A percentile compares a stretch with the other conserved stretches of the same genome.
These are phyloP conservation scores for Silurus glanis DNA, from an alignment of 2,113 vertebrate genomes.

Conservation along the genomic window DNA sequence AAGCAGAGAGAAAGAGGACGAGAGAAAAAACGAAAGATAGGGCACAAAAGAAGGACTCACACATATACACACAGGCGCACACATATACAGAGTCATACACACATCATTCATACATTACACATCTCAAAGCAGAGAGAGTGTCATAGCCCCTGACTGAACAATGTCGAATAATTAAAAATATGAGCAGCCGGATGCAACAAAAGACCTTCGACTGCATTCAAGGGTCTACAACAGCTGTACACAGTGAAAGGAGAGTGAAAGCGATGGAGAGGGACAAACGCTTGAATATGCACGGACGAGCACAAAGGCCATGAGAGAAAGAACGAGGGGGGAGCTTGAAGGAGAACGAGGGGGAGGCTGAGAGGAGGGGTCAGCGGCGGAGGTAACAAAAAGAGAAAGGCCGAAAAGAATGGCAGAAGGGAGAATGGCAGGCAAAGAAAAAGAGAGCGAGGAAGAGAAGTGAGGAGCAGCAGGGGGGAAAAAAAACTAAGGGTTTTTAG, in stretches of 20 bases:
- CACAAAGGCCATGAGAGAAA: slow-evolving; percentile 58
- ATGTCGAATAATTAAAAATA: slow-evolving; percentile 62
- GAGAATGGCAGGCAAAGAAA: slow-evolving; percentile 55
- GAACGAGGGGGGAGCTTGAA: slow-evolving; percentile 22
- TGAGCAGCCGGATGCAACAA: slow-evolving; percentile 64
- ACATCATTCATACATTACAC: slow-evolving; percentile 43
- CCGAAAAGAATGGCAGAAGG: slow-evolving; percentile 54
- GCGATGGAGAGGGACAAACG: slow-evolving; percentile 45
- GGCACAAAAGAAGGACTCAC: slow-evolving; percentile 38
- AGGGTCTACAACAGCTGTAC: slow-evolving; percentile 59
- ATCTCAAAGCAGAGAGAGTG: slow-evolving; percentile 49
- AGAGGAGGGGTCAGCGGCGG: slow-evolving; percentile 49
- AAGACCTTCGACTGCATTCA: slow-evolving; percentile 61
- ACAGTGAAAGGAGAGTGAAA: slow-evolving; percentile 51
- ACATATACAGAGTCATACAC: slow-evolving; percentile 21
- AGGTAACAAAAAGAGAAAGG: slow-evolving; percentile 60
- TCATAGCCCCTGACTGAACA: slow-evolving; percentile 49
- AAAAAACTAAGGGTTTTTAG: slow-evolving; percentile 22
- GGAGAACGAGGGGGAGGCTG: slow-evolving; percentile 26
- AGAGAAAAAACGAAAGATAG: slow-evolving; percentile 48
- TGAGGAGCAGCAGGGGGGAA: slow-evolving; percentile 46
- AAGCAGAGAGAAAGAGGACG: slow-evolving; percentile 49
- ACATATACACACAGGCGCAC: slow-evolving; percentile 17
- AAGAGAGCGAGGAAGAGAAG: slow-evolving; percentile 48
- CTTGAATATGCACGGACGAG: slow-evolving; percentile 50